These are phyloP conservation scores for Parazoanthus atlanticus DNA, from an alignment of 92 coral and sea anemone species.

Conservation along the genomic window DNA sequence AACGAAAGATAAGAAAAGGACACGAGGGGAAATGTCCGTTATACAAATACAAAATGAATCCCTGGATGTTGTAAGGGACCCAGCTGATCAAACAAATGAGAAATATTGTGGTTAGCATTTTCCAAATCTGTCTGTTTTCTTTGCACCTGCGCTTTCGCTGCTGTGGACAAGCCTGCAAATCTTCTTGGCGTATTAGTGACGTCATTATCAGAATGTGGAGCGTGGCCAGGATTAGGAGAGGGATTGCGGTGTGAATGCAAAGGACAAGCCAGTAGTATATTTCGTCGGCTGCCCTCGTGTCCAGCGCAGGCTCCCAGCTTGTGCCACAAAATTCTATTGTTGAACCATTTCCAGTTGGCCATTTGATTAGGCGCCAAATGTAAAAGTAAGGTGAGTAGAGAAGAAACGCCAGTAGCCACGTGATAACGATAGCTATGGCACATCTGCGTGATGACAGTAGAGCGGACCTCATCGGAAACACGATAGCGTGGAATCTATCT, in stretches of 20 bases:
- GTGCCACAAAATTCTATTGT: background rate
- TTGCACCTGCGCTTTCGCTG: constrained; percentile 4
- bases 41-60: background rate
- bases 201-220: background rate
- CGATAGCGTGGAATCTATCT: constrained; percentile 28
- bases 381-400: constrained; percentile 6
- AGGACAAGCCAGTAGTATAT: background rate
- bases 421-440: constrained; percentile 1
- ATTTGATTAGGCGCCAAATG: background rate
- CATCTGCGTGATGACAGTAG: constrained; percentile 3
- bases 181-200: constrained; percentile 7
- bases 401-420: background rate
- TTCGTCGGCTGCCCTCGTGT: background rate
- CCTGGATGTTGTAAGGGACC: background rate
- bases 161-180: background rate
- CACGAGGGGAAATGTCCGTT: background rate
- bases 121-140: constrained; percentile 28
- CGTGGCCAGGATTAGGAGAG: background rate
- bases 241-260: background rate
- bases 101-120: constrained; percentile 26
- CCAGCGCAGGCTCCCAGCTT: constrained; percentile 5
- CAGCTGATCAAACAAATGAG: background rate
- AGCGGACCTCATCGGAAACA: constrained; percentile 13
- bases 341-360: background rate
- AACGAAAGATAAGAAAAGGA: background rate